A percentile compares a stretch with the other conserved stretches of the same genome.
Conservation (phyloP, 1,140 invertebrate species). For the Psilanteris sp. region DNA sequence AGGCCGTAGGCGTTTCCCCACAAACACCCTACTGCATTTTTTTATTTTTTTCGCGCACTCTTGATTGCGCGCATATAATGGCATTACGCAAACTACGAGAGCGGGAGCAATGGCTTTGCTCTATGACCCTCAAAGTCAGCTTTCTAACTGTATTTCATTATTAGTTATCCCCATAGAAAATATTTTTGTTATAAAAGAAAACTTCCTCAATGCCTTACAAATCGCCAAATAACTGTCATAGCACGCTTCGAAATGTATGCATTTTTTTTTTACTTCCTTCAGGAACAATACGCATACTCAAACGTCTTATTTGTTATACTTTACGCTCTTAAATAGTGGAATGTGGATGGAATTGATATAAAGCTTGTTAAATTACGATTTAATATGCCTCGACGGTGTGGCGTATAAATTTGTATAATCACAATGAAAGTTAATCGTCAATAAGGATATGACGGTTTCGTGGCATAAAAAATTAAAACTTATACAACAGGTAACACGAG, state of each 20-base stretch:
- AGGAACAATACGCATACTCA: too few species aligned
- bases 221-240: too few species aligned
- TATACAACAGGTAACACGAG: conserved; percentile 2
- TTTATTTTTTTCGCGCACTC: conserved; percentile 30
- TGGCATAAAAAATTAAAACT: neutral
- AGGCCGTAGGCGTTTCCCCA: conserved; percentile 34
- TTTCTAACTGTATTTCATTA: conserved; percentile 70
- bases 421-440: neutral
- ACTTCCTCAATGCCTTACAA: conserved; percentile 14
- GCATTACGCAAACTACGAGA: conserved; percentile 45
- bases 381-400: too few species aligned
- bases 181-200: conserved; percentile 14
- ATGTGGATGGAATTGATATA: too few species aligned
- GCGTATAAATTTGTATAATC: too few species aligned
- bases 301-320: too few species aligned
- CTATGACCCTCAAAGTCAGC: conserved; percentile 66
- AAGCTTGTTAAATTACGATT: too few species aligned
- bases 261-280: too few species aligned
- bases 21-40: conserved; percentile 21
- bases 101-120: conserved; percentile 67
- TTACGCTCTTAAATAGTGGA: too few species aligned
- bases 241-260: too few species aligned
- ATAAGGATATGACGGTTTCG: neutral
- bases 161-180: conserved; percentile 17
- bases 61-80: conserved; percentile 34